Base-by-base conservation (phyloP, 2,797 vertebrate genomes). In the Coreius guichenoti region DNA sequence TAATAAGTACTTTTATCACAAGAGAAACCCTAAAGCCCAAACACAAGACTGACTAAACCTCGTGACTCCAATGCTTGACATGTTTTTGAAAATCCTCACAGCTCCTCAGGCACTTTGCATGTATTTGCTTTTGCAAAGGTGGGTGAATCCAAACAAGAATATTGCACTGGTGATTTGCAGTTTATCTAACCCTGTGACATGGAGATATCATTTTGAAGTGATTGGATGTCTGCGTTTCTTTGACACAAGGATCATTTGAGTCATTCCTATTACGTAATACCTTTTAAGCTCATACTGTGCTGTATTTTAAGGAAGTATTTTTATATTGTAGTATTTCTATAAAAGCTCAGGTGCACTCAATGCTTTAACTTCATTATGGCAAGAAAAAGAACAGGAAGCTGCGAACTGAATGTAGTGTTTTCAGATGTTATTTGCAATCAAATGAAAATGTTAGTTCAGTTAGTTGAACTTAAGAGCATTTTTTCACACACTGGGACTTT, bases 81-180 rank as follows among this genome's bases (percentile, higher is more conserved):
- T 56, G 74, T 23, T 76, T 54, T 49, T 51, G 26, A 51, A 49
- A 73, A 74, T 7, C 8, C 16, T 43, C 43, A 13, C 5, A 3
- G 43, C 43, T 76, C 51, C 29, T 54, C 9, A 23, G 31, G 16
- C 19, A 8, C 72, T 75, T 75, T 75, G 31, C 74, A 56, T 76
- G 31, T 58, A 39, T 56, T 76, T 76, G 51, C 51, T 76, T 76
- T 76, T 36, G 74, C 51, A 56, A 36, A 76, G 74, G 31, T 0
- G 12, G 11, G 49, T 8, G 23, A 56, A 77, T 58, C 21, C 11
- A 51, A 74, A 31, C 16, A 31, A 74, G 5, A 31, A 4, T 12
- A 16, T 7, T n/a, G 36, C 21, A 72, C 43, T 47, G 43, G 8
- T 12, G 5, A 51, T 31, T 9, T 51, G 36, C 13, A 16, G 23